Percentiles rank a stretch among this genome's conserved stretches.
These are phyloP conservation scores for Drosophila histrio DNA, from an alignment of 2,888 invertebrate genomes.

Conservation along the genomic window DNA sequence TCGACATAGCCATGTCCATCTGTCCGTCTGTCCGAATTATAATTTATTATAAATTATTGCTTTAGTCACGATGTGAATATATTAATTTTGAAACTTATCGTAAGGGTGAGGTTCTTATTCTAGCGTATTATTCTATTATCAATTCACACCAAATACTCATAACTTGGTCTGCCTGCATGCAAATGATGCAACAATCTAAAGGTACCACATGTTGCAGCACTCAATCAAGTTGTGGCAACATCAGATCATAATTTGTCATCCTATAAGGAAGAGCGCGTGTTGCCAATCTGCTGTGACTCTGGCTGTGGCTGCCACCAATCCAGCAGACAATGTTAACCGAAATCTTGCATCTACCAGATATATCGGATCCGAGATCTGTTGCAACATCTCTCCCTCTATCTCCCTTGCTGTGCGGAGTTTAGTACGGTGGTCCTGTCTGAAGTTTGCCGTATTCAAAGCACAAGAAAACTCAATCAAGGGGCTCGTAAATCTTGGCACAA, in stretches of 20 bases:
- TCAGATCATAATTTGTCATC: conserved; percentile 45
- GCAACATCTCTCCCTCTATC: conserved; percentile 20
- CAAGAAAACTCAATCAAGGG: conserved; percentile 79
- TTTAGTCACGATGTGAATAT: too few relatives aligned
- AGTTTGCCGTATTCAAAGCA: conserved; percentile 80
- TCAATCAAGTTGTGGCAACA: conserved; percentile 49
- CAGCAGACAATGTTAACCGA: conserved; percentile 31
- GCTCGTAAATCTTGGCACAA: conserved; percentile 79
- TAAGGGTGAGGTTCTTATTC: too few relatives aligned
- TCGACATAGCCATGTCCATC: too few relatives aligned
- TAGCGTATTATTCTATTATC: too few relatives aligned
- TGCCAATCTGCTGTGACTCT: neutral
- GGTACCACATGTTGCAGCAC: conserved; percentile 7
- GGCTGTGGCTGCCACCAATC: conserved; percentile 7
- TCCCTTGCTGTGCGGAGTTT: conserved; percentile 25
- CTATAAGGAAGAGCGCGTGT: conserved; percentile 35
- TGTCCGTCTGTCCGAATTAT: too few relatives aligned
- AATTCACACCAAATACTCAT: too few relatives aligned
- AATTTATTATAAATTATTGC: too few relatives aligned
- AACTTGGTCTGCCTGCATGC: too few relatives aligned
- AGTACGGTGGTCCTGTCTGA: conserved; percentile 74
- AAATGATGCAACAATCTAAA: too few relatives aligned
- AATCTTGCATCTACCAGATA: conserved; percentile 30
- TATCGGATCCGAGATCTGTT: conserved; percentile 1
- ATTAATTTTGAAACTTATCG: too few relatives aligned